Conservation (phyloP, 2,113 vertebrate genomes). For the Ia io region DNA sequence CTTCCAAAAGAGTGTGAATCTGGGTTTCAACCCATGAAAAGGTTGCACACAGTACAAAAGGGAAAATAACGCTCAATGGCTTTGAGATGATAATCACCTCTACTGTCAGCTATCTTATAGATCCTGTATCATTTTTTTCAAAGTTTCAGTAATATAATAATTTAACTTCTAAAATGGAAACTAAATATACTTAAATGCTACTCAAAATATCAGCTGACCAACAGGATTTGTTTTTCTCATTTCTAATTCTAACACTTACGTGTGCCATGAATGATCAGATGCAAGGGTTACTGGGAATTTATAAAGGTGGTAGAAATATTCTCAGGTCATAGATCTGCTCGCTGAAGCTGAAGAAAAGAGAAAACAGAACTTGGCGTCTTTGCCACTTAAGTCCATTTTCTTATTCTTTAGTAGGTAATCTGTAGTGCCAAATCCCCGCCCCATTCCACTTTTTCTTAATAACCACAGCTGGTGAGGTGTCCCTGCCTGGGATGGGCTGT, state of each 20-base stretch:
- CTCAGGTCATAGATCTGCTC: neutral
- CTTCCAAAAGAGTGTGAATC: neutral
- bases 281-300: neutral
- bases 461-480: neutral
- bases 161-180: neutral
- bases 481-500: neutral
- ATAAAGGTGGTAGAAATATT: conserved; percentile 16
- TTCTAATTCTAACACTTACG: neutral
- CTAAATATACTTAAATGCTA: neutral
- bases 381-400: neutral
- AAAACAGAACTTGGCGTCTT: neutral
- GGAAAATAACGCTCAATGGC: neutral
- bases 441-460: neutral
- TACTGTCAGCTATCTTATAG: neutral
- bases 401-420: neutral
- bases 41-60: neutral
- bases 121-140: neutral
- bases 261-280: neutral
- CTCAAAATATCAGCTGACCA: neutral
- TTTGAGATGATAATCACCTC: neutral
- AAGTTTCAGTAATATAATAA: neutral
- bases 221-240: neutral
- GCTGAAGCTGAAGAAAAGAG: neutral
- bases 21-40: neutral
- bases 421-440: too few species aligned